These are phyloP conservation scores for Styela clava DNA, from an alignment of 23 tunicate species.

Conservation along the genomic window DNA sequence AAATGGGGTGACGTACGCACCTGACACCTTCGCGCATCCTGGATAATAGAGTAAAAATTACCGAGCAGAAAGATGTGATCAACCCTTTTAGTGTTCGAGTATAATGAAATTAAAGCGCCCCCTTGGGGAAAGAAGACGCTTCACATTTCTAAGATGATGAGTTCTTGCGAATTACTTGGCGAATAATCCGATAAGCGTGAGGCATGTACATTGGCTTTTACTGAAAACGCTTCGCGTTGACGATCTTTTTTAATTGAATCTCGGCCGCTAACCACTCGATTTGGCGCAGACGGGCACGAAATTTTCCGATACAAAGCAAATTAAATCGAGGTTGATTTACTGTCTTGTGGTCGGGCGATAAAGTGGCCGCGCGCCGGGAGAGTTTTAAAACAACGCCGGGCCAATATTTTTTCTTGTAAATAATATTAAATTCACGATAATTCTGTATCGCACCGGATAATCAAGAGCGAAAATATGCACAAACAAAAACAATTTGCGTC, in stretches of 20 bases:
- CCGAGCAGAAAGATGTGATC: conserved; percentile 29
- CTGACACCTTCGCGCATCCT: conserved; percentile 20
- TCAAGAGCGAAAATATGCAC: conserved; percentile 20
- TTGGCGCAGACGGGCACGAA: conserved; percentile 25
- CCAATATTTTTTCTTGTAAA: neutral
- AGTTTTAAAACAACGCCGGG: neutral
- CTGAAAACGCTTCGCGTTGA: conserved; percentile 25
- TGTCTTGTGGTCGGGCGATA: conserved; percentile 13
- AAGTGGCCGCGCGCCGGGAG: conserved; percentile 13
- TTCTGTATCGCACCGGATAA: conserved; percentile 3
- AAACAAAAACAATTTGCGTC: neutral
- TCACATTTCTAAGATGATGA: conserved; percentile 18
- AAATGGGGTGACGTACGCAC: neutral
- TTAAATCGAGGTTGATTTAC: conserved; percentile 13
- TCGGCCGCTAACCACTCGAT: conserved; percentile 12
- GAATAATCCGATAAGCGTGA: conserved; percentile 28
- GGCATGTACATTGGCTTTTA: conserved; percentile 31
- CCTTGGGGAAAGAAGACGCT: conserved; percentile 10
- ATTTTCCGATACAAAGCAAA: conserved; percentile 32
- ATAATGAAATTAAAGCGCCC: conserved; percentile 19
- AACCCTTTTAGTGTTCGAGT: conserved; percentile 22
- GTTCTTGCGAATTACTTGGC: conserved; percentile 26
- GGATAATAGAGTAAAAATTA: conserved; percentile 24
- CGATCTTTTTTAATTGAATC: conserved; percentile 37
- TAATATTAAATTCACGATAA: neutral